These are phyloP conservation scores for Chamaea fasciata DNA, from an alignment of 2,113 vertebrate genomes.

Conservation along the genomic window DNA sequence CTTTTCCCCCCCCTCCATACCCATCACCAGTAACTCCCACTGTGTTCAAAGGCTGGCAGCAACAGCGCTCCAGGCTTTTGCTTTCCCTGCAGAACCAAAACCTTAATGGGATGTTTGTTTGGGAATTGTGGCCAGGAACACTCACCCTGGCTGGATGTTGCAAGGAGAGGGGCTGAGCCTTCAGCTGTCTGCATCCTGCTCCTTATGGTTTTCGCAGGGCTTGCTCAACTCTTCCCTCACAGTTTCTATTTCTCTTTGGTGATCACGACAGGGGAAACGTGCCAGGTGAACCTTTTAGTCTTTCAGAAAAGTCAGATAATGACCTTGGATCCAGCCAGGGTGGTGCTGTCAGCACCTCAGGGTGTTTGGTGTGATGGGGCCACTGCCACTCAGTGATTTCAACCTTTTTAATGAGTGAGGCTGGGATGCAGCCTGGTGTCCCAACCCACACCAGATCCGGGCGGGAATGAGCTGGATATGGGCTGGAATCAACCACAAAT, in stretches of 20 bases:
- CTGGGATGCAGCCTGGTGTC: background rate
- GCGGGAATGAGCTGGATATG: background rate
- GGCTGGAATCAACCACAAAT: background rate
- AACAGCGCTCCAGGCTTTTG: background rate
- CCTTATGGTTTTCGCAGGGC: background rate
- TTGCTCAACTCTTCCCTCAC: background rate
- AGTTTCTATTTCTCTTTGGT: background rate
- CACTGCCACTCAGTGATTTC: background rate
- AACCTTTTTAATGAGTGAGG: background rate
- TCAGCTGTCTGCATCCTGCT: background rate
- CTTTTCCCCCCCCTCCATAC: background rate
- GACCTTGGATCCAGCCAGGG: background rate
- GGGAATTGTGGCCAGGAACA: background rate
- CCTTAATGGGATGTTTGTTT: background rate
- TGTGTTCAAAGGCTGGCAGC: background rate
- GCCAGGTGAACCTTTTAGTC: background rate
- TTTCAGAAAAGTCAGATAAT: background rate
- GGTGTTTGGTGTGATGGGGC: background rate
- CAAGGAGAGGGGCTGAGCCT: background rate
- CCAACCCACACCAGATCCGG: background rate
- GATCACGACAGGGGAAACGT: background rate
- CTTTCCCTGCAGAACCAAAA: background rate
- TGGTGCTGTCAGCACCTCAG: background rate
- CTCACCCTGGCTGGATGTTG: background rate
- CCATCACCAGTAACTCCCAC: background rate